Conservation (phyloP, 92 coral and sea anemone species). For the Palythoa caribaeorum region DNA sequence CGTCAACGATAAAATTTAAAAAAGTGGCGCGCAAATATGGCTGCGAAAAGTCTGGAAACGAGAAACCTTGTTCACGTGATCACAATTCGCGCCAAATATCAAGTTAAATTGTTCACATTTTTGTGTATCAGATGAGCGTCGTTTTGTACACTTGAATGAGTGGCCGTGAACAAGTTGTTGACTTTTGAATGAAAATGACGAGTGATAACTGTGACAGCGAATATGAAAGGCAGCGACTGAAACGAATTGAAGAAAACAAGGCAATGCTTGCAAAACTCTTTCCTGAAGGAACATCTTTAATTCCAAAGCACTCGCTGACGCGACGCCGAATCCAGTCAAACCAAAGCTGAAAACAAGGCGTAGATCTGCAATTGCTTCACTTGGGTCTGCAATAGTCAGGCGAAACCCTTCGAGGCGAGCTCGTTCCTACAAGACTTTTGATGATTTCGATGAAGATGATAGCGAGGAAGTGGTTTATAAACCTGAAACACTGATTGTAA, state of each 20-base stretch:
- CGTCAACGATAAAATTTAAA: not conserved
- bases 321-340: conserved; percentile 12
- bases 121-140: not conserved
- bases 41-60: conserved; percentile 17
- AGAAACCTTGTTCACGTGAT: conserved; percentile 30
- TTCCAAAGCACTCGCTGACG: conserved; percentile 4
- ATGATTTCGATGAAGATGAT: conserved; percentile 66
- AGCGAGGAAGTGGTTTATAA: conserved; percentile 60
- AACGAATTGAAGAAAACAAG: conserved; percentile 84
- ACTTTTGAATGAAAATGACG: conserved; percentile 14
- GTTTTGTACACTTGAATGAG: not conserved
- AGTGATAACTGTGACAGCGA: conserved; percentile 63
- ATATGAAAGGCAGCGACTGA: conserved; percentile 76
- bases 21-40: not conserved
- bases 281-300: conserved; percentile 59
- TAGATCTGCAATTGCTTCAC: not conserved
- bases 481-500: conserved; percentile 70
- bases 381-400: conserved; percentile 43
- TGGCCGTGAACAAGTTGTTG: not conserved
- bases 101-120: not conserved
- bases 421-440: conserved; percentile 60
- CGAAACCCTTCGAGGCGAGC: conserved; percentile 83
- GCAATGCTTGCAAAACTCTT: conserved; percentile 77
- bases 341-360: conserved; percentile 31
- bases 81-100: conserved; percentile 42